Evolutionary conservation across 2,797 vertebrate genomes (phyloP).

Genomic region (Ambastaia sidthimunki): DNA sequence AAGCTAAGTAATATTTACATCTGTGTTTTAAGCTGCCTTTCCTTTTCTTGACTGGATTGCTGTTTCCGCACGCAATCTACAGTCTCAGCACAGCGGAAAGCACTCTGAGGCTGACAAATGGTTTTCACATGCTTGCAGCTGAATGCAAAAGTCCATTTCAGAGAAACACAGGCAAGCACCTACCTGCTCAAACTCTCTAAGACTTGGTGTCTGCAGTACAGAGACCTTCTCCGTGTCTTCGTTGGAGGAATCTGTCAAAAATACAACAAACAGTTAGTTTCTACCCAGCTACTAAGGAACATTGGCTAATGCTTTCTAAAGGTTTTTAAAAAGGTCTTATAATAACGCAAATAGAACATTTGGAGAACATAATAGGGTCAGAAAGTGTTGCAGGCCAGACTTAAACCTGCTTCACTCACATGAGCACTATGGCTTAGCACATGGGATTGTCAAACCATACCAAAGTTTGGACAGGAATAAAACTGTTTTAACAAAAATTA

Average conservation of each 20-base stretch:
- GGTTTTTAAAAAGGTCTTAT: too few species aligned
- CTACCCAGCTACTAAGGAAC: not conserved
- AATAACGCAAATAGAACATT: too few species aligned
- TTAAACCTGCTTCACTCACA: not conserved
- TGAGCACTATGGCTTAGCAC: not conserved
- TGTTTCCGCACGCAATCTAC: not conserved
- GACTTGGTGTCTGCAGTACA: constrained; percentile 82
- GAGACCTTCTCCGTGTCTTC: constrained; percentile 75
- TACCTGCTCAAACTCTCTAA: constrained; percentile 91
- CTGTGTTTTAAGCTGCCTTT: constrained; percentile 6
- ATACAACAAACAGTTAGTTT: constrained; percentile 48
- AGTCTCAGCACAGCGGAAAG: constrained; percentile 1
- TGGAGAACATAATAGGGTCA: not conserved
- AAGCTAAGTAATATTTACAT: constrained; percentile 13
- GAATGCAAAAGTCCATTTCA: constrained; percentile 4
- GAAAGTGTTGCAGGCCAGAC: not conserved
- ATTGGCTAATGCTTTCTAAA: too few species aligned
- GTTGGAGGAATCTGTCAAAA: constrained; percentile 71
- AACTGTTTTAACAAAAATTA: not conserved
- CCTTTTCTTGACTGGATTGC: not conserved
- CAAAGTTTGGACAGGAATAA: not conserved
- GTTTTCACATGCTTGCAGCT: constrained; percentile 21
- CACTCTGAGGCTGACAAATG: constrained; percentile 16
- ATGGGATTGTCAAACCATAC: not conserved
- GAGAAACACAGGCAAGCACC: constrained; percentile 51